A percentile compares a stretch with the other conserved stretches of the same genome.
These are phyloP conservation scores for Melanocharis versteri DNA, from an alignment of 2,113 vertebrate species.

Conservation along the genomic window DNA sequence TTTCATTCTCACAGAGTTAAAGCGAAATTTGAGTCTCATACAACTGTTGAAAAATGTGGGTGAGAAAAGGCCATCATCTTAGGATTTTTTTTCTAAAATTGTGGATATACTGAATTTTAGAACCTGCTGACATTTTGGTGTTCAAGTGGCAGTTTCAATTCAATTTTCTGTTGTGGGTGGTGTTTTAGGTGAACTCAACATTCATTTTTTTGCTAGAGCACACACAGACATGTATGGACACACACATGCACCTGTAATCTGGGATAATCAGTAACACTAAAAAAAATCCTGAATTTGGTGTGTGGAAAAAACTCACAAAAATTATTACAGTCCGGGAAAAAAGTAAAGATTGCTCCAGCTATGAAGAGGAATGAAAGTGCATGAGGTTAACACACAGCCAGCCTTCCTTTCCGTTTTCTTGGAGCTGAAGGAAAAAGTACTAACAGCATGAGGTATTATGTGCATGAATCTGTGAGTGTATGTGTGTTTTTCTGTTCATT, in stretches of 20 bases:
- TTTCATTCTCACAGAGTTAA: neutral
- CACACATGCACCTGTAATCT: neutral
- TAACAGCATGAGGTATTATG: neutral
- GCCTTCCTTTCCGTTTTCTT: neutral
- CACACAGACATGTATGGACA: rapidly evolving
- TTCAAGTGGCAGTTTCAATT: neutral
- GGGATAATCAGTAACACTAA: neutral
- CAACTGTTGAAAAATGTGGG: neutral
- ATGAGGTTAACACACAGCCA: neutral
- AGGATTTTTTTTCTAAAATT: neutral
- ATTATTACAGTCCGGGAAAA: neutral
- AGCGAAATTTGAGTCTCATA: neutral
- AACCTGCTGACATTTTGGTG: neutral
- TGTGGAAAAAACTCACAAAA: neutral
- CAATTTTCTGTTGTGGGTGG: neutral
- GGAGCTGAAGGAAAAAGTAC: neutral
- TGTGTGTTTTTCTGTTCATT: neutral
- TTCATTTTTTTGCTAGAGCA: neutral
- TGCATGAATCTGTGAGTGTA: neutral
- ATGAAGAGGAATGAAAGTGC: neutral
- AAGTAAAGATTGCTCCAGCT: neutral
- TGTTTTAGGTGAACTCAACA: neutral
- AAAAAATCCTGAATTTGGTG: neutral
- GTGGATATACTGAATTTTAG: neutral
- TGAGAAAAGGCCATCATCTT: neutral